These are phyloP conservation scores for Tyria jacobaeae DNA, from an alignment of 2,888 invertebrate genomes.

Conservation along the genomic window DNA sequence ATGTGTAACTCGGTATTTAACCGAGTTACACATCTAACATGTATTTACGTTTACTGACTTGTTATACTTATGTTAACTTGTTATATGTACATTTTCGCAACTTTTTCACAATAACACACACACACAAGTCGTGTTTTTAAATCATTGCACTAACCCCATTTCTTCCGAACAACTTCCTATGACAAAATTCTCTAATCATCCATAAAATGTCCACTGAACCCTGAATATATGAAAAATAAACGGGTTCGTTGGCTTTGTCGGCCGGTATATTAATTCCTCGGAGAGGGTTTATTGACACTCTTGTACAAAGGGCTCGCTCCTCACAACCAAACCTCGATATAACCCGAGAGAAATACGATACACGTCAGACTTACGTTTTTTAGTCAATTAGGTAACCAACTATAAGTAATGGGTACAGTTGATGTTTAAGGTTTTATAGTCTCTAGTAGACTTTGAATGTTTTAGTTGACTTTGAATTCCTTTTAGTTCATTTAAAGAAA, in stretches of 20 bases:
- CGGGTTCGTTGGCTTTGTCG: constrained; percentile 48
- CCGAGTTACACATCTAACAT: no score
- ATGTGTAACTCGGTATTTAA: no score
- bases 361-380: constrained; percentile 19
- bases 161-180: constrained; percentile 1
- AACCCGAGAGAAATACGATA: constrained; percentile 7
- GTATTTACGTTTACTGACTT: no score
- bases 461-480: no score
- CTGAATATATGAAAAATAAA: constrained; percentile 55
- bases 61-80: no score
- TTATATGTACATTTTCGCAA: no score
- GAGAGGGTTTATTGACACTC: constrained; percentile 54
- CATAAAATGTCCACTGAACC: constrained; percentile 44
- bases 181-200: constrained; percentile 27
- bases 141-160: constrained; percentile 4
- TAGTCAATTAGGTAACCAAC: constrained; percentile 38
- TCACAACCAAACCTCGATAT: background rate
- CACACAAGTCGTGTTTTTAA: background rate
- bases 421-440: background rate
- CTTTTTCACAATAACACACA: no score
- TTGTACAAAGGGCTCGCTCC: constrained; percentile 26
- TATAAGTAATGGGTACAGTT: constrained; percentile 4
- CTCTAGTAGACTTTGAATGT: no score
- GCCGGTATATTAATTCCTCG: constrained; percentile 51
- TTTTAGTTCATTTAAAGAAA: no score